Evolutionary conservation across 2,113 vertebrate genomes (phyloP), one percentile per base, ranked within the genome.

Genomic region (Empidonax traillii): DNA sequence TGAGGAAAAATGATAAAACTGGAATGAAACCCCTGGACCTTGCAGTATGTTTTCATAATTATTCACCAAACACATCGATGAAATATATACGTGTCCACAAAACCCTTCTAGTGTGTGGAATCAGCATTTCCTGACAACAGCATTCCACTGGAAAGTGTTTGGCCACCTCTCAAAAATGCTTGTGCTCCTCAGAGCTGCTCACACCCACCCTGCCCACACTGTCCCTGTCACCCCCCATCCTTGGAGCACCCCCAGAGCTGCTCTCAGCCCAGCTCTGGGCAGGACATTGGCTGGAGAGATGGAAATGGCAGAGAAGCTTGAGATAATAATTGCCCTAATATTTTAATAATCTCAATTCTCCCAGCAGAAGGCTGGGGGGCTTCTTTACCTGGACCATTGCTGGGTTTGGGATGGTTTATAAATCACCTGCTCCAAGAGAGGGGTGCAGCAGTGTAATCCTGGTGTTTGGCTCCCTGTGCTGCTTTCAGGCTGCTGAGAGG

Each of bases 51-150:
- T 93, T 90, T 85, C 72, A 68, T 65, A 90, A 87, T 79, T 74
- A 88, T 56, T 90, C 94, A 92, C 85, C 55, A 93, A 94, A 79
- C 79, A 56, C 12, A 1, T 33, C 2, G 49, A 83, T 92, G 89
- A 95, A 79, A 92, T 56, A 63, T 49, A 73, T 43, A 63, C 46
- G 63, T 83, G 92, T 76, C 71, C 82, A 79, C 72, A 47, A 86
- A 82, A 41, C 30, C 74, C 33, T 82, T 55, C 56, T n/a, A 17
- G 75, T 9, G 39, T 43, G 58, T 33, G 51, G 79, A 90, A 79
- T 83, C 86, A 90, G 80, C 72, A 10, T 73, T 92, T 88, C 86
- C 83, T 73, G 58, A 41, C 1, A 12, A 47, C 49, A 61, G 33
- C 21, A 88, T 93, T 92, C 86, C 91, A 30, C 1, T 1, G 27